Evolutionary conservation across 2,113 vertebrate genomes (phyloP), one percentile per base, ranked within the genome.

Genomic region (Cyphomyrus plagiostoma): DNA sequence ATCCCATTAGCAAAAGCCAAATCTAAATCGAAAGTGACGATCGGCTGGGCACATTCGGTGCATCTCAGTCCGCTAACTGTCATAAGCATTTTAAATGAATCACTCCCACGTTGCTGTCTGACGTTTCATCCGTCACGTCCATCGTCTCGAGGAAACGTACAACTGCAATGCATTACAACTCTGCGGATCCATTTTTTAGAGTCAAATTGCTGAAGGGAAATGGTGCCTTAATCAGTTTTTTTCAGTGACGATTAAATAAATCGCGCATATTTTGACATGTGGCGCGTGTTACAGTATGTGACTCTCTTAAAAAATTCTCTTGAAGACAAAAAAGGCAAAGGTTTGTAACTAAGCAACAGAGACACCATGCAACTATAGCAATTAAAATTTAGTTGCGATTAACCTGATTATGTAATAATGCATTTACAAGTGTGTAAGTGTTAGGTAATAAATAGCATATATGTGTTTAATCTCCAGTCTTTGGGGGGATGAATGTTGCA

Each of bases 21-120:
- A 98, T 98, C 97, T 97, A 98, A 97, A 98, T 97, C 96, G 96
- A 95, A 97, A 91, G 95, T 98, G 98, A 98, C 97, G 98, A 98
- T 98, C 97, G 97, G 96, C 94, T 91, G 94, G 91, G 95, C 94
- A 95, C 96, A 95, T 94, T 93, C 96, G 95, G 95, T 97, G 94
- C 96, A 96, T 96, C 96, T 94, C 92, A 92, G 94, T 95, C 95
- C 96, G 96, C 97, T 98, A 97, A 97, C 97, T 98, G 96, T 98
- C 97, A 98, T 97, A 98, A 98, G 97, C 96, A 96, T 97, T 97
- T 96, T 94, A 97, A 96, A 98, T 97, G 97, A 96, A 98, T 98
- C 97, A 96, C 96, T 96, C 94, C 94, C 96, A 95, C 95, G 95
- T 97, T 96, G 95, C 93, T 93, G 95, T 95, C 95, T 95, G 96